Evolutionary conservation across 2,888 invertebrate genomes (phyloP), one percentile per base, ranked within the genome.

Genomic region (Andrena haemorrhoa): DNA sequence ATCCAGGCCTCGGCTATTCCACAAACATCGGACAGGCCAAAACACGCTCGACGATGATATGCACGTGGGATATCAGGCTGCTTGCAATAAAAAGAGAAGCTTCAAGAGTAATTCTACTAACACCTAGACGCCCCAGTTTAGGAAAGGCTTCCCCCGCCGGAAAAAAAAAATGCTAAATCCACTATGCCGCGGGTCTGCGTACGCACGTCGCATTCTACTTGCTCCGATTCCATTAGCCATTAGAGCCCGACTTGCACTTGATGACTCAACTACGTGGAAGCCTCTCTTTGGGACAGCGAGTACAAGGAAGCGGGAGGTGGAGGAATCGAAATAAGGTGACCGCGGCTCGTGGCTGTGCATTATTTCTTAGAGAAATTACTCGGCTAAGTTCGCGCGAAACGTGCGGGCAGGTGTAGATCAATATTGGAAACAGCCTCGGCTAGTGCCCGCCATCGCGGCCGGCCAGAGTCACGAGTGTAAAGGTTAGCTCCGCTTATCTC

Each of bases 401-500:
- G 26, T 10, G 26, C 20, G 5, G 31, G 2, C 26, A 56, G 71
- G 47, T 65, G 77, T 74, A 69, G 74, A 83, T 82, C 83, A 60
- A 83, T 83, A 83, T 83, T 51, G 70, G 47, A 49, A 74, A 68
- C 64, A 74, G 66, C 35, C 41, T 26, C 35, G 26, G 53, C n/a
- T 72, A 68, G 74, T 53, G 61, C 35, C 71, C 66, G 51, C 70
- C 31, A 33, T 31, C 75, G 61, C 66, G 61, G 23, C 31, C 60
- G 10, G 79, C 49, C 23, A 58, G 61, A 65, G 74, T 75, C 75
- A 80, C 80, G 72, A 69, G 69, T 70, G 63, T 64, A 75, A 79
- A 83, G 84, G 84, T 83, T 84, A 79, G 79, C 61, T 41, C n/a
- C 7, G 56, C 75, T 84, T 83, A 83, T 84, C 84, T 84, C 84